phyloP scores from a whole-genome alignment of 2,113 vertebrate genomes.

The Trichechus manatus region DNA sequence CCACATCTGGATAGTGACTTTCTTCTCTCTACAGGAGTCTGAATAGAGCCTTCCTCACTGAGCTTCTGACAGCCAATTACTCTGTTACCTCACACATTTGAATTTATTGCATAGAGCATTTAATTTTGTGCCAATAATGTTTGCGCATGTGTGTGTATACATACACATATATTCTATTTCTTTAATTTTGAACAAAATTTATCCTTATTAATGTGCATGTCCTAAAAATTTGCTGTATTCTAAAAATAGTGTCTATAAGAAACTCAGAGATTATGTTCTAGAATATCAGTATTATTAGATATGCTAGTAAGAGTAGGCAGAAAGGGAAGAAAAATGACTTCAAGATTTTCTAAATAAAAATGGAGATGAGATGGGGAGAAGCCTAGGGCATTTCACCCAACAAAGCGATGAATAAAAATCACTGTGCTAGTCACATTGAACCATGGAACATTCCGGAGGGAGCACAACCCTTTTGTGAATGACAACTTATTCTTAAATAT shows the following conservation, averaged over 20 bases:
- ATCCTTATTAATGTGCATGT: neutral
- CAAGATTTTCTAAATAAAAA: neutral
- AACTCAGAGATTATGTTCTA: neutral
- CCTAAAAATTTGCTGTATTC: neutral
- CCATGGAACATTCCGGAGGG: neutral
- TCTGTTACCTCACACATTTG: neutral
- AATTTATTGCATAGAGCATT: neutral
- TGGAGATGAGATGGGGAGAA: neutral
- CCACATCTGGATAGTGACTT: neutral
- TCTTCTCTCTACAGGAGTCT: neutral
- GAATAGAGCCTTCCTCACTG: neutral
- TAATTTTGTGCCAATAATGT: neutral
- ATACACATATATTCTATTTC: neutral
- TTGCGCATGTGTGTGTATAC: neutral
- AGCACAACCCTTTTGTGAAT: neutral
- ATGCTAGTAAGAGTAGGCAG: neutral
- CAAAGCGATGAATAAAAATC: neutral
- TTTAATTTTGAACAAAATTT: neutral
- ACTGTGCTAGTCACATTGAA: neutral
- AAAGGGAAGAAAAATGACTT: neutral
- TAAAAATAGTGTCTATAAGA: neutral
- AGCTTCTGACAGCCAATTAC: neutral
- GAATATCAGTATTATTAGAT: neutral
- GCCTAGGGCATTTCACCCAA: neutral
- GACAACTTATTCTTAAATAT: slow-evolving; percentile 22